Evolutionary conservation across 2,113 vertebrate genomes (phyloP).

Genomic region (Neolamprologus tretocephalus): DNA sequence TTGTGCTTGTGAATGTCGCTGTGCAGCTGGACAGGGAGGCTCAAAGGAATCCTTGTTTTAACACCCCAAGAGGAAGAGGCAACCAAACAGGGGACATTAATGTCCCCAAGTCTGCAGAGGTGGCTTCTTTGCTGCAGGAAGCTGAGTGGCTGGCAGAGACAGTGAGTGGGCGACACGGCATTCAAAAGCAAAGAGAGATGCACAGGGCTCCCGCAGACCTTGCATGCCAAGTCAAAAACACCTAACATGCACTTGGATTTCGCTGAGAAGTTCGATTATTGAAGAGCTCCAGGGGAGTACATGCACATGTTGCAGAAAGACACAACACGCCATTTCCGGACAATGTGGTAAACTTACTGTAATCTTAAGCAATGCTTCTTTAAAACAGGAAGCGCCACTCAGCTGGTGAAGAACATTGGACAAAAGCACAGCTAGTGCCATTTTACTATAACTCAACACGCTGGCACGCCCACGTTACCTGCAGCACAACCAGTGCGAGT

Average conservation of each 20-base stretch:
- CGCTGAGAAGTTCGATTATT: neutral
- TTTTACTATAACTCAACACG: neutral
- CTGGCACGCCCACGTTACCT: neutral
- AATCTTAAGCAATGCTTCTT: slow-evolving; percentile 29
- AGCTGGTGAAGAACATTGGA: neutral
- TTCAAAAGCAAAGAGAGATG: slow-evolving; percentile 49
- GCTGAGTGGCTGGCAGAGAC: slow-evolving; percentile 48
- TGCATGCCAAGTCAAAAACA: slow-evolving; percentile 14
- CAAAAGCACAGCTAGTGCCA: neutral
- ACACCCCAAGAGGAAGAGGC: slow-evolving; percentile 58
- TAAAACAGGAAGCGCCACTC: slow-evolving; percentile 41
- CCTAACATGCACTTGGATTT: neutral
- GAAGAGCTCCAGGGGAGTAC: neutral
- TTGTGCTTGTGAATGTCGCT: slow-evolving; percentile 54
- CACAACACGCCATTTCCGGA: neutral
- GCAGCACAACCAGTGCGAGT: neutral
- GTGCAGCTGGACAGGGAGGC: slow-evolving; percentile 71
- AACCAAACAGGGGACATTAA: slow-evolving; percentile 66
- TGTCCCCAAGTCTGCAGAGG: slow-evolving; percentile 52
- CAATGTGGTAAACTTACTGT: slow-evolving; percentile 29
- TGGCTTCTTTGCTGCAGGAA: slow-evolving; percentile 62
- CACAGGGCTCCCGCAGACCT: slow-evolving; percentile 6
- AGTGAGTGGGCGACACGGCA: slow-evolving; percentile 31
- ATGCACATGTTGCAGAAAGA: neutral
- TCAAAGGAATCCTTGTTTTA: slow-evolving; percentile 75